A percentile compares a stretch with the other conserved stretches of the same genome.
phyloP scores from a whole-genome alignment of 2,113 vertebrate species.

The Clarias gariepinus region DNA sequence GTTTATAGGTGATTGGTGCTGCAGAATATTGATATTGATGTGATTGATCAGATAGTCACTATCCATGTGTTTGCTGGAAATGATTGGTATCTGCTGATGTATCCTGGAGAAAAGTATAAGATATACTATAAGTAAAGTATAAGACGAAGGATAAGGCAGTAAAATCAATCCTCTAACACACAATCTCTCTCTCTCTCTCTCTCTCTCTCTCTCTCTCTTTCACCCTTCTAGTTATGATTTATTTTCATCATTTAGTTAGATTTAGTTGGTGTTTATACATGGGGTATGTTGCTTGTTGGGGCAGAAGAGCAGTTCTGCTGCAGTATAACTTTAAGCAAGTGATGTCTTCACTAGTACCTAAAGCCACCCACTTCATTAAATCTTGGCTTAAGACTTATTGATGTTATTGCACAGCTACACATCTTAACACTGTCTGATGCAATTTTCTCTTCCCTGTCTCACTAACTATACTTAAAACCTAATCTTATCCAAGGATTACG shows the following conservation, averaged over 20 bases:
- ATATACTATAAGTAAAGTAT: too few relatives aligned
- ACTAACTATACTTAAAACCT: not conserved
- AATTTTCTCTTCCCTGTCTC: not conserved
- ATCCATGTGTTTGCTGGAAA: too few relatives aligned
- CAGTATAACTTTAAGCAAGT: not conserved
- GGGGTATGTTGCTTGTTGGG: not conserved
- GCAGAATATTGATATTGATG: not conserved
- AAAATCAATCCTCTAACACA: too few relatives aligned
- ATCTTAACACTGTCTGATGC: conserved; percentile 16
- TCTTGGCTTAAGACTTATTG: not conserved
- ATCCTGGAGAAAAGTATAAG: too few relatives aligned
- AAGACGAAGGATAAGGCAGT: too few relatives aligned
- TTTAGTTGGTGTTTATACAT: not conserved
- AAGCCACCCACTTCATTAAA: not conserved
- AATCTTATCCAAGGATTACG: conserved; percentile 4
- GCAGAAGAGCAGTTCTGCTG: not conserved
- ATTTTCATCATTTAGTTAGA: not conserved
- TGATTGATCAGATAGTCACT: too few relatives aligned
- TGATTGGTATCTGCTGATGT: too few relatives aligned
- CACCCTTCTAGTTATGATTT: not conserved
- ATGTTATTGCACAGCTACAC: not conserved
- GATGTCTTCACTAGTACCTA: not conserved
- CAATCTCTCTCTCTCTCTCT: not conserved
- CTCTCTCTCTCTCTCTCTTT: not conserved
- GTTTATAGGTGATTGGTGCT: too few relatives aligned